Evolutionary conservation across 2,888 invertebrate genomes (phyloP).

Genomic region (Beris chalybata): DNA sequence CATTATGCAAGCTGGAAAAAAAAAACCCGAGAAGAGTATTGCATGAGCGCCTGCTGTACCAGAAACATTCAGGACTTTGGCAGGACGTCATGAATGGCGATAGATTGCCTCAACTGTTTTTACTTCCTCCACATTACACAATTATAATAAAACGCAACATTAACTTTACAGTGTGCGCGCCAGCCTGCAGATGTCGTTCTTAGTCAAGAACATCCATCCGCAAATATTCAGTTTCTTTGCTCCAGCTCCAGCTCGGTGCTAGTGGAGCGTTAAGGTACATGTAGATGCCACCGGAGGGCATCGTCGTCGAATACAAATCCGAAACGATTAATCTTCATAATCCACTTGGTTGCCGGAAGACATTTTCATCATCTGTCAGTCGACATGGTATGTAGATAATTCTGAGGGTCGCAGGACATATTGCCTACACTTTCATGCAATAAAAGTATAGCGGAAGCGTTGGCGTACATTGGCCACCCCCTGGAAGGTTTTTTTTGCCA

Average conservation of each 20-base stretch:
- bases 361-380: conserved; percentile 39
- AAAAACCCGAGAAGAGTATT: too few relatives aligned
- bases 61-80: too few relatives aligned
- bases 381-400: conserved; percentile 10
- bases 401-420: conserved; percentile 5
- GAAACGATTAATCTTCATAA: conserved; percentile 39
- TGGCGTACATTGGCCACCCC: conserved; percentile 2
- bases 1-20: too few relatives aligned
- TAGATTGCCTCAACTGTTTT: conserved; percentile 21
- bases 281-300: conserved; percentile 14
- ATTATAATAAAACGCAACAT: conserved; percentile 36
- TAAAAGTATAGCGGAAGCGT: neutral
- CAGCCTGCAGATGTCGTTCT: conserved; percentile 7
- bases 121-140: conserved; percentile 22
- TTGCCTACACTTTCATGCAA: conserved; percentile 2
- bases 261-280: neutral
- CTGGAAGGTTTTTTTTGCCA: neutral
- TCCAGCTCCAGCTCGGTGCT: neutral
- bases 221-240: neutral
- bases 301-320: conserved; percentile 33
- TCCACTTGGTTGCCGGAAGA: conserved; percentile 35
- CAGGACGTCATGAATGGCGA: neutral
- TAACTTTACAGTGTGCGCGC: conserved; percentile 21
- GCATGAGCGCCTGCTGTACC: too few relatives aligned
- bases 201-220: conserved; percentile 6